These are phyloP conservation scores for Grammomys surdaster DNA, from an alignment of 2,113 vertebrate species.

Conservation along the genomic window DNA sequence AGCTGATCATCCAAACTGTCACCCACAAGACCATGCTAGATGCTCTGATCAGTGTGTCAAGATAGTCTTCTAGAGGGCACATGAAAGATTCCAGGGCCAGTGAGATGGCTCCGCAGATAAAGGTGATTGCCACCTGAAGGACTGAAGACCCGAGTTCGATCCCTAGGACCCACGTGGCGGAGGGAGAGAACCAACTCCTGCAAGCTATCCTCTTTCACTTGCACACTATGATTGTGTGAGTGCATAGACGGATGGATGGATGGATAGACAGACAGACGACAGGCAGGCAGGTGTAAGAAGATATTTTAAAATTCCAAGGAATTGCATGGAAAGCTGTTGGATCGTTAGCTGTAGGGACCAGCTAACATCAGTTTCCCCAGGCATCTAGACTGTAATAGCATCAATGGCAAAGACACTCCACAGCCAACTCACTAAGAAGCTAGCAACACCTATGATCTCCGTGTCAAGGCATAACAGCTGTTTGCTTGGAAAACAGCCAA, in stretches of 20 bases:
- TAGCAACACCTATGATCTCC: neutral
- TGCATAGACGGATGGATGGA: neutral
- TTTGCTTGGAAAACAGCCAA: neutral
- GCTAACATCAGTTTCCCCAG: neutral
- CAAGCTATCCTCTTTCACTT: too few relatives aligned
- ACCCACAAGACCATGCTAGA: neutral
- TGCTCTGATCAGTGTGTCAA: rapidly evolving
- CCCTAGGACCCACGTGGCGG: neutral
- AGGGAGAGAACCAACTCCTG: neutral
- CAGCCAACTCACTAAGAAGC: neutral
- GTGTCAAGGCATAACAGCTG: neutral
- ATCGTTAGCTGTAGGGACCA: neutral
- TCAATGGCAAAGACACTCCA: neutral
- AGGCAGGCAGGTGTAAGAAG: neutral
- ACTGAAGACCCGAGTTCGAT: neutral
- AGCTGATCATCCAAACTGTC: neutral
- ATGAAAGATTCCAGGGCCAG: neutral
- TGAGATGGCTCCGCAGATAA: too few relatives aligned
- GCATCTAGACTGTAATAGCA: neutral
- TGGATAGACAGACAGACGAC: neutral
- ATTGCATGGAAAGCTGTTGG: neutral
- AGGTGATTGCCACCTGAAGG: neutral
- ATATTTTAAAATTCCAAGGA: neutral
- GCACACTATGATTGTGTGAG: neutral
- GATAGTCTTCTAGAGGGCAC: neutral